Evolutionary conservation across 2,113 vertebrate species (phyloP).

Genomic region (Ceyx melanurus): DNA sequence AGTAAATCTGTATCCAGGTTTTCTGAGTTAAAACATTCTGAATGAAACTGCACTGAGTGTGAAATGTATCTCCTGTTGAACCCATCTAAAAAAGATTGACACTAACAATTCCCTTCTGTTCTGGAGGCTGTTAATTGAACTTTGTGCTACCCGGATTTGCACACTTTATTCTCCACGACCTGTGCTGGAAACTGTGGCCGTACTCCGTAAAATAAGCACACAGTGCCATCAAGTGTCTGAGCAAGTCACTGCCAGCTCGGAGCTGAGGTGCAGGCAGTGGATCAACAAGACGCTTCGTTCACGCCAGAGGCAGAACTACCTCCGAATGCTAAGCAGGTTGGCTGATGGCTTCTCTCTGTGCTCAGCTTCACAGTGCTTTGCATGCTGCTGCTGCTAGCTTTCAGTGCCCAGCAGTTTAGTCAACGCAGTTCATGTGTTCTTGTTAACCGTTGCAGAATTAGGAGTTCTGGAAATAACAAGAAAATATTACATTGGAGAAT

Average conservation of each 20-base stretch:
- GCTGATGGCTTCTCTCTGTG: not conserved
- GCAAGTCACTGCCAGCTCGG: conserved; percentile 60
- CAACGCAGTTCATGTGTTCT: not conserved
- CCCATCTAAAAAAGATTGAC: not conserved
- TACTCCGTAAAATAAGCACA: conserved; percentile 65
- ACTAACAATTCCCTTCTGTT: not conserved
- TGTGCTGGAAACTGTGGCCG: conserved; percentile 62
- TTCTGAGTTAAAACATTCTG: not conserved
- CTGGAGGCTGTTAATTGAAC: conserved; percentile 57
- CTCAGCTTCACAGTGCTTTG: not conserved
- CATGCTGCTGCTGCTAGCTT: not conserved
- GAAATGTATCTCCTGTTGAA: not conserved
- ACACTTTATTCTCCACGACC: conserved; percentile 70
- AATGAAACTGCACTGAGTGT: not conserved
- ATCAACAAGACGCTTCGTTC: conserved; percentile 67
- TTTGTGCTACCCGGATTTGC: conserved; percentile 5
- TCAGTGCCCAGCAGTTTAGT: not conserved
- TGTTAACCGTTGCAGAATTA: not conserved
- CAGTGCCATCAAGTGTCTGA: conserved; percentile 63
- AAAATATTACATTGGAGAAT: not conserved
- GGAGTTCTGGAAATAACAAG: not conserved
- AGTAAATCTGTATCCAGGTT: not conserved
- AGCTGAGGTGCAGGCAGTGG: conserved; percentile 68
- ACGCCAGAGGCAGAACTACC: conserved; percentile 77
- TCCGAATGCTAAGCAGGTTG: conserved; percentile 74